These are phyloP conservation scores for Melozone crissalis DNA, from an alignment of 2,113 vertebrate genomes.

Conservation along the genomic window DNA sequence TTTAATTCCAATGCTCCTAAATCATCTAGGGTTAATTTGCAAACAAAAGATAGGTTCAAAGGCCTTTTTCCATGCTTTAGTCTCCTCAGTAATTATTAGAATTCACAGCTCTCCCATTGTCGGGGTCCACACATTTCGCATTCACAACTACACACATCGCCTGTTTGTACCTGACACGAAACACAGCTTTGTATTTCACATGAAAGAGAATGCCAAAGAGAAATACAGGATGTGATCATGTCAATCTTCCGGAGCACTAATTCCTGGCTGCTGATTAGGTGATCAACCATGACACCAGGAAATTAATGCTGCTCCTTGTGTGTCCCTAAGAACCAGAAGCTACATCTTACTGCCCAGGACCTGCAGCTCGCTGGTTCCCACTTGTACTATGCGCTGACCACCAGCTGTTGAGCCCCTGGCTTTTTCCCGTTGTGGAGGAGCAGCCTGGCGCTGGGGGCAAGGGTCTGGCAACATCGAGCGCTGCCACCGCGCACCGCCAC, in stretches of 20 bases:
- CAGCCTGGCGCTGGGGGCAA: not conserved
- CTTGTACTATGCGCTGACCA: not conserved
- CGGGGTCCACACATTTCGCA: too few relatives aligned
- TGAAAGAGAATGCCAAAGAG: slow-evolving; percentile 79
- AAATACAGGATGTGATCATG: slow-evolving; percentile 79
- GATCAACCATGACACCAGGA: not conserved
- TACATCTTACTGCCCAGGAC: not conserved
- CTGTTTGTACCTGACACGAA: too few relatives aligned
- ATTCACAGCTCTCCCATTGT: too few relatives aligned
- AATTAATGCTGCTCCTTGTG: not conserved
- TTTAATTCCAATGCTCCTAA: too few relatives aligned
- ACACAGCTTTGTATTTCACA: too few relatives aligned
- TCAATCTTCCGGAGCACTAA: not conserved
- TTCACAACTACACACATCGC: too few relatives aligned
- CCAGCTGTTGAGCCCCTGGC: not conserved
- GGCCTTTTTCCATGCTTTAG: too few relatives aligned
- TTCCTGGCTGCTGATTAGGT: not conserved
- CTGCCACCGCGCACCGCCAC: too few relatives aligned
- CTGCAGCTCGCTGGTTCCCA: not conserved
- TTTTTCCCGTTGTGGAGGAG: not conserved
- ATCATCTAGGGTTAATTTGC: too few relatives aligned
- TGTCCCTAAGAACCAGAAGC: not conserved
- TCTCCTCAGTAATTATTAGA: too few relatives aligned
- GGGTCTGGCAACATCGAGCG: too few relatives aligned
- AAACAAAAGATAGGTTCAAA: too few relatives aligned